Conservation (phyloP, 2,113 vertebrate species). For the Tragelaphus imberbis region DNA sequence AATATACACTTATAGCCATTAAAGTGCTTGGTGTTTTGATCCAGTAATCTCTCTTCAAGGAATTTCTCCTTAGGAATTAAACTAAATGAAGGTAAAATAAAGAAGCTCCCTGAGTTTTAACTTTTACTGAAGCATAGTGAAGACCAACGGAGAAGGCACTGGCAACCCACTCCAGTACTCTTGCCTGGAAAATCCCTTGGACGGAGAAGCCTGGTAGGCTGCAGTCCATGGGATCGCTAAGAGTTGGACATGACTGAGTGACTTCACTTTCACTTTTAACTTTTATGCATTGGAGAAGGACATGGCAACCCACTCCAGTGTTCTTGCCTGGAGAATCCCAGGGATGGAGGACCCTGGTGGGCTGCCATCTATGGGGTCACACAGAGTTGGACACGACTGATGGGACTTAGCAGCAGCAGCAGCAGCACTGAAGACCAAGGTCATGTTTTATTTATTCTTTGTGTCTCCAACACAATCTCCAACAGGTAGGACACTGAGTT, state of each 20-base stretch:
- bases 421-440: background rate
- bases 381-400: too few relatives aligned
- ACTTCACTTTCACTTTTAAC: too few relatives aligned
- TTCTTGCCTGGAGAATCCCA: too few relatives aligned
- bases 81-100: background rate
- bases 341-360: too few relatives aligned
- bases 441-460: background rate
- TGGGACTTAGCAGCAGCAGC: too few relatives aligned
- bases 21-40: background rate
- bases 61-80: background rate
- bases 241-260: too few relatives aligned
- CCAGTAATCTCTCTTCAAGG: background rate
- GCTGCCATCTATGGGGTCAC: fast-evolving
- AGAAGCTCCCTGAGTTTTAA: background rate
- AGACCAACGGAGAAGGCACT: background rate
- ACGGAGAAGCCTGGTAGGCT: too few relatives aligned
- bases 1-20: background rate
- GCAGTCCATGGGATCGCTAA: too few relatives aligned
- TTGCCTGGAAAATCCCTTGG: too few relatives aligned
- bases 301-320: too few relatives aligned
- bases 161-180: too few relatives aligned
- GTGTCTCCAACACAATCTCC: background rate
- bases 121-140: background rate
- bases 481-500: background rate
- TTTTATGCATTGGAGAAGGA: too few relatives aligned